Percentiles rank a stretch among this genome's conserved stretches.
These are phyloP conservation scores for Euplexia lucipara DNA, from an alignment of 2,888 invertebrate species.

Conservation along the genomic window DNA sequence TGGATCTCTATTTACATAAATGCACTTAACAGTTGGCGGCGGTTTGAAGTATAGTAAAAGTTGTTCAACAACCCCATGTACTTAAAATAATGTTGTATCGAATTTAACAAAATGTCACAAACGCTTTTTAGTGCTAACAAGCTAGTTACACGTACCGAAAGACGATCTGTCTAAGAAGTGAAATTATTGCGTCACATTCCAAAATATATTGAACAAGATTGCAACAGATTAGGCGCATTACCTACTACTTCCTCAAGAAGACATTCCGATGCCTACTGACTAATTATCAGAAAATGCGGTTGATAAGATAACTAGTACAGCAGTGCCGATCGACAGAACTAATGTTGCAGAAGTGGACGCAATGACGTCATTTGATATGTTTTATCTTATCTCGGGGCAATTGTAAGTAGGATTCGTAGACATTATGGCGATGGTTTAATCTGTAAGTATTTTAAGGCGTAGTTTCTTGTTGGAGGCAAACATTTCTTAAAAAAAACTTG, in stretches of 20 bases:
- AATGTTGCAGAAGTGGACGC: slow-evolving; percentile 43
- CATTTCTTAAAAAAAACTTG: background rate
- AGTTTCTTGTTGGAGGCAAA: slow-evolving; percentile 1
- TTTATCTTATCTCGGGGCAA: slow-evolving; percentile 51
- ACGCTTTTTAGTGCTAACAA: no score
- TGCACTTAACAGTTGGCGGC: no score
- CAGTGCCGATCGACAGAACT: slow-evolving; percentile 34
- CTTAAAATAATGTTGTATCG: no score
- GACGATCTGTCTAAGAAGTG: background rate
- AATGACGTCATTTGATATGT: slow-evolving; percentile 52
- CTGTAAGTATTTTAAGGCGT: slow-evolving; percentile 31
- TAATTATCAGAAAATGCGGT: slow-evolving; percentile 64
- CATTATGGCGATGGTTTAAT: slow-evolving; percentile 57
- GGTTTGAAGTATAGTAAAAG: no score
- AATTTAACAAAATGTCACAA: no score
- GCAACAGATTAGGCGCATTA: slow-evolving; percentile 40
- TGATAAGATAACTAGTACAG: slow-evolving; percentile 56
- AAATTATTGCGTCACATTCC: slow-evolving; percentile 9
- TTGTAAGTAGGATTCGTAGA: slow-evolving; percentile 49
- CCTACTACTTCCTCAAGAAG: slow-evolving; percentile 46
- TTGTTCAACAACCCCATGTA: no score
- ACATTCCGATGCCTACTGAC: slow-evolving; percentile 58
- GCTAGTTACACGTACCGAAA: no score
- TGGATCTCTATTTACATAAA: no score
- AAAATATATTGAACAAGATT: slow-evolving; percentile 13